A percentile compares a stretch with the other conserved stretches of the same genome.
These are phyloP conservation scores for Orbicella faveolata DNA, from an alignment of 64 coral and sea anemone species.

Conservation along the genomic window DNA sequence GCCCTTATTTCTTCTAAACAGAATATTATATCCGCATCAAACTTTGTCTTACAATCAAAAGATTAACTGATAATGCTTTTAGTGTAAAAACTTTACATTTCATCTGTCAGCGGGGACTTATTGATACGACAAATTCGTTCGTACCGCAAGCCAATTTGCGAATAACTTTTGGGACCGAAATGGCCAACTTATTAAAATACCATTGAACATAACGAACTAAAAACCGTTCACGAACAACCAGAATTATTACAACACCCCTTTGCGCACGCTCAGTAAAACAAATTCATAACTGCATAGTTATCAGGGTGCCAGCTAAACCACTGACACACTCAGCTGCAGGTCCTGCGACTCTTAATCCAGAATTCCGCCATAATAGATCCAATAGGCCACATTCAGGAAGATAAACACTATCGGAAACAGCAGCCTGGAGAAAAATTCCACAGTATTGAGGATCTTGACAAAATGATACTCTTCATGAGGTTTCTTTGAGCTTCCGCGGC, in stretches of 20 bases:
- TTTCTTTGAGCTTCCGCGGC: constrained; percentile 4
- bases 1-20: too few species aligned
- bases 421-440: constrained; percentile 78
- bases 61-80: too few species aligned
- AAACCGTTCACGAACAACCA: neutral
- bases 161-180: too few species aligned
- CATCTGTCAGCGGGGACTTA: too few species aligned
- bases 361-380: constrained; percentile 64
- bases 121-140: too few species aligned
- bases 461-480: neutral
- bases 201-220: neutral
- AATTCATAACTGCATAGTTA: neutral
- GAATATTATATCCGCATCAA: too few species aligned
- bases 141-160: too few species aligned
- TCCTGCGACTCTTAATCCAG: neutral
- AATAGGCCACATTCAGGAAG: constrained; percentile 81
- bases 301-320: neutral
- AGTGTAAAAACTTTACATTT: too few species aligned
- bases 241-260: neutral
- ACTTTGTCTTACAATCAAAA: too few species aligned
- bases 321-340: neutral
- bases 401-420: constrained; percentile 76
- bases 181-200: neutral
- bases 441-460: constrained; percentile 61
- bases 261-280: neutral